Evolutionary conservation across 2,113 vertebrate genomes (phyloP).

Genomic region (Esox niger): DNA sequence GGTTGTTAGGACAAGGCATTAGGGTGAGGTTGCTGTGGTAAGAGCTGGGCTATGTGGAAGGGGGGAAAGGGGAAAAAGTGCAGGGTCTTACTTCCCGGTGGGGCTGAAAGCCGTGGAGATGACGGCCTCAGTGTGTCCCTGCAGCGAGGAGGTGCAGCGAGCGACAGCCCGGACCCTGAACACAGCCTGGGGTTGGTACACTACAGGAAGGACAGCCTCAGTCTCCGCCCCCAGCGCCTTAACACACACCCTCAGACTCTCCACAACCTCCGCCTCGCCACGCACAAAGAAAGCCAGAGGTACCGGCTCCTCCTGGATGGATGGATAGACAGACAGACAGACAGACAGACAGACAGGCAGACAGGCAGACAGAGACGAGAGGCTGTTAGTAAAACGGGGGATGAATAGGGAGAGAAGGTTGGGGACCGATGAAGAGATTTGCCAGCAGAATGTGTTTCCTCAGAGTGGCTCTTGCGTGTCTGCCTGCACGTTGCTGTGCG

Average conservation of each 20-base stretch:
- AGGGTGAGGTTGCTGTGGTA: too few species aligned
- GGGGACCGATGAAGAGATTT: too few species aligned
- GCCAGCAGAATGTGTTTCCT: too few species aligned
- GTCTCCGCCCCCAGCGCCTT: slow-evolving; percentile 81
- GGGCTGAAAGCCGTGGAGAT: slow-evolving; percentile 97
- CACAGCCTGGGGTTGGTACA: slow-evolving; percentile 94
- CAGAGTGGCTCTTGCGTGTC: too few species aligned
- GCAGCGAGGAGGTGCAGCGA: slow-evolving; percentile 93
- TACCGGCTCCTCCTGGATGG: slow-evolving; percentile 83
- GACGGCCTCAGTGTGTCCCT: slow-evolving; percentile 93
- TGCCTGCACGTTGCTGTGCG: background rate
- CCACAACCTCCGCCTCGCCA: slow-evolving; percentile 84
- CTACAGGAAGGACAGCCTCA: slow-evolving; percentile 87
- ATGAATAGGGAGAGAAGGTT: too few species aligned
- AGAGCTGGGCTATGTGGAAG: background rate
- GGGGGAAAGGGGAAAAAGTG: background rate
- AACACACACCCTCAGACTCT: slow-evolving; percentile 79
- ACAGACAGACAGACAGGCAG: too few species aligned
- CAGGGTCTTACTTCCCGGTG: slow-evolving; percentile 90
- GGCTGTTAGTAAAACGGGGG: too few species aligned
- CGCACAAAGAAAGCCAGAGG: slow-evolving; percentile 89
- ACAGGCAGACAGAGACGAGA: too few species aligned
- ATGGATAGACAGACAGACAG: too few species aligned
- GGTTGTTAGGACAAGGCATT: too few species aligned
- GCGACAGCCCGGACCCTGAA: slow-evolving; percentile 92